These are phyloP conservation scores for Cerceris rybyensis DNA, from an alignment of 2,888 invertebrate species.

Conservation along the genomic window DNA sequence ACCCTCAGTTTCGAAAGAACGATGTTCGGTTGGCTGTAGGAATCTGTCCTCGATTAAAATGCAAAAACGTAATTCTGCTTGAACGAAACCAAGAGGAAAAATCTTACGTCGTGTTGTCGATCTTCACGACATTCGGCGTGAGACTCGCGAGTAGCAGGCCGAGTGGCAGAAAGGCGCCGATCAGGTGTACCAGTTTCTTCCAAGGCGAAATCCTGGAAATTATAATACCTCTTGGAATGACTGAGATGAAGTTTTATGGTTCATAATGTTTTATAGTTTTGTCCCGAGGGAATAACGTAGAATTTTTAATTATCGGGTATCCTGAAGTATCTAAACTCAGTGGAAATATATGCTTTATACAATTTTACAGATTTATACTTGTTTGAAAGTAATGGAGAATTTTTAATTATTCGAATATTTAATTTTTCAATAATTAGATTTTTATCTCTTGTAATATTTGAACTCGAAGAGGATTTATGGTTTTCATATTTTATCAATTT, in stretches of 20 bases:
- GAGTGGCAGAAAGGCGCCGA: slow-evolving; percentile 88
- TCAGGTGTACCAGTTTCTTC: slow-evolving; percentile 86
- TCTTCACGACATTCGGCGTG: slow-evolving; percentile 86
- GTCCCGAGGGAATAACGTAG: too few species aligned
- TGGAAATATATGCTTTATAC: neutral
- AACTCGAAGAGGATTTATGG: too few species aligned
- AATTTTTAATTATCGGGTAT: too few species aligned
- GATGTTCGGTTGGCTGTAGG: slow-evolving; percentile 73
- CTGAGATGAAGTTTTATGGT: neutral
- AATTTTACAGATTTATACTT: neutral
- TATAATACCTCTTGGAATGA: neutral
- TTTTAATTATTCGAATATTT: too few species aligned
- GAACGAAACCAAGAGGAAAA: neutral
- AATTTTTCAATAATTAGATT: too few species aligned
- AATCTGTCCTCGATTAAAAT: slow-evolving; percentile 18
- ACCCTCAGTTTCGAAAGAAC: slow-evolving; percentile 77
- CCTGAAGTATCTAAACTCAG: neutral
- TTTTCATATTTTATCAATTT: too few species aligned
- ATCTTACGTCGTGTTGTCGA: slow-evolving; percentile 81
- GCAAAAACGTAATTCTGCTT: neutral
- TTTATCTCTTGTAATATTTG: too few species aligned
- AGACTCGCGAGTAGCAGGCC: slow-evolving; percentile 88
- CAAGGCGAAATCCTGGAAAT: slow-evolving; percentile 82
- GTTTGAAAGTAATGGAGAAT: neutral
- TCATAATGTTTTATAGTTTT: neutral